Evolutionary conservation across 1,140 invertebrate genomes (phyloP).

Genomic region (Drosophila prosaltans): DNA sequence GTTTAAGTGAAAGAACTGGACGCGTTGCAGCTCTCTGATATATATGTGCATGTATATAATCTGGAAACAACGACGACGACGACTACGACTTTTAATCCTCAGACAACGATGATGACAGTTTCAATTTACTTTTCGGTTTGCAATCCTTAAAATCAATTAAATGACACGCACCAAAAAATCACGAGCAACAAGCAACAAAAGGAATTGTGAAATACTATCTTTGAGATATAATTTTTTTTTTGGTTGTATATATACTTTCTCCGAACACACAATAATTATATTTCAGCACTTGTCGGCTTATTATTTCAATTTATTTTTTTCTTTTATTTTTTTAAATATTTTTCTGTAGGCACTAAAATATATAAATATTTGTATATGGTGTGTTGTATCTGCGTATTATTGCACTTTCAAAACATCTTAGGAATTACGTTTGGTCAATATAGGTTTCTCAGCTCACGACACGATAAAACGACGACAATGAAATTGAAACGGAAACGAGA

Average conservation of each 20-base stretch:
- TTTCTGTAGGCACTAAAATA: conserved; percentile 13
- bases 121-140: conserved; percentile 63
- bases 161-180: conserved; percentile 68
- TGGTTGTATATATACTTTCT: conserved; percentile 1
- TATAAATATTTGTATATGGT: neutral
- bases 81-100: conserved; percentile 67
- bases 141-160: conserved; percentile 80
- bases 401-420: conserved; percentile 20
- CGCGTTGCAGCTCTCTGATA: neutral
- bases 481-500: conserved; percentile 68
- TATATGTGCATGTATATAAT: conserved; percentile 48
- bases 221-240: conserved; percentile 1
- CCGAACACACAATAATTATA: neutral
- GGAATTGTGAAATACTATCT: conserved; percentile 4
- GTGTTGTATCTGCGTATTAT: conserved; percentile 1
- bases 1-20: conserved; percentile 40
- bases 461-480: conserved; percentile 25
- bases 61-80: conserved; percentile 33
- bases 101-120: conserved; percentile 57
- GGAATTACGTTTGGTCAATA: conserved; percentile 5
- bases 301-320: conserved; percentile 1
- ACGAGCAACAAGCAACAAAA: conserved; percentile 27
- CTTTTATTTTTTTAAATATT: neutral
- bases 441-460: conserved; percentile 13
- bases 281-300: neutral